These are phyloP conservation scores for Dermatemys mawii DNA, from an alignment of 2,113 vertebrate genomes.

Conservation along the genomic window DNA sequence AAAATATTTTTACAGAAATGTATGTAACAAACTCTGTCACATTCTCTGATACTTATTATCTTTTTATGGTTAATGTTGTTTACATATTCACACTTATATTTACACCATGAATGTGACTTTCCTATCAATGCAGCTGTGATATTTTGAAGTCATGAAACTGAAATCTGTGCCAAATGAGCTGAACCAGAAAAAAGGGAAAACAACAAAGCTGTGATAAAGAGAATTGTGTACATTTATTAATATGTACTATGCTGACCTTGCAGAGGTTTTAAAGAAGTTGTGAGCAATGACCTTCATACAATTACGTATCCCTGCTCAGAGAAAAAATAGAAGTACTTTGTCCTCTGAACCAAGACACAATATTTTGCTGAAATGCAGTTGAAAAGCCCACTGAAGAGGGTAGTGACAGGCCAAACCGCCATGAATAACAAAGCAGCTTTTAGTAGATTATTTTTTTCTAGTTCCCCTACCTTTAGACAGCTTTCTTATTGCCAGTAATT, in stretches of 20 bases:
- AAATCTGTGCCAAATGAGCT: background rate
- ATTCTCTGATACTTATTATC: background rate
- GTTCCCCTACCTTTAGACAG: background rate
- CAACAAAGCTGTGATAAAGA: background rate
- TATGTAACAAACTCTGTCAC: background rate
- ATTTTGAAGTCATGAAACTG: background rate
- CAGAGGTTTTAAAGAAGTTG: background rate
- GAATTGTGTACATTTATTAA: background rate
- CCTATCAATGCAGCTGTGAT: background rate
- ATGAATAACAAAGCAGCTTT: background rate
- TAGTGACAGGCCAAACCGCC: background rate
- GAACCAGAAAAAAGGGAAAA: background rate
- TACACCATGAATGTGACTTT: background rate
- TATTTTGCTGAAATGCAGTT: background rate
- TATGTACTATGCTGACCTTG: background rate
- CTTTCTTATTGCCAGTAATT: fast-evolving
- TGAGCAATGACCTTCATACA: background rate
- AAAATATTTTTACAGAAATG: background rate
- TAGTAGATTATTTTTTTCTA: background rate
- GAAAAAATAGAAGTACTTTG: background rate
- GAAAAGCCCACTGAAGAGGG: background rate
- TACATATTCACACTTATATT: background rate
- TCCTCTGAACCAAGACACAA: background rate
- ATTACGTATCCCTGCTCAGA: background rate
- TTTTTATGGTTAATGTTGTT: background rate